phyloP scores from a whole-genome alignment of 2,113 vertebrate species.

The Heliornis fulica region DNA sequence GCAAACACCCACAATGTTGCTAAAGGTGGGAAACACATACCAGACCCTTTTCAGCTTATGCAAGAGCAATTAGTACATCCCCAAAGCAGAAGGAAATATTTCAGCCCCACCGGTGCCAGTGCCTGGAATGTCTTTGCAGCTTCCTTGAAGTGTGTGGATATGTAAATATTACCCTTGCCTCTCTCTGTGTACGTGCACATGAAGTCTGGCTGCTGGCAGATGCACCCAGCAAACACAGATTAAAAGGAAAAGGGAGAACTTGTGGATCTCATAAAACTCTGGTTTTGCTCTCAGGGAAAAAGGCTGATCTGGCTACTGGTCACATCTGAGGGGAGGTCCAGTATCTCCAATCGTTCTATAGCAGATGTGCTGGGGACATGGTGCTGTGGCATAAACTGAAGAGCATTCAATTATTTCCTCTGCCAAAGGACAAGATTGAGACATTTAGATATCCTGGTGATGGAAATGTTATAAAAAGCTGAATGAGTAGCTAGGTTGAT shows the following conservation, averaged over 20 bases:
- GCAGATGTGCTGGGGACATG: neutral
- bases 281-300: neutral
- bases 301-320: neutral
- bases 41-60: neutral
- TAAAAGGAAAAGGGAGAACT: neutral
- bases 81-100: neutral
- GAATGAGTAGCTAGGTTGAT: neutral
- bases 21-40: neutral
- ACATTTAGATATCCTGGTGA: neutral
- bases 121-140: neutral
- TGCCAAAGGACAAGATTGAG: neutral
- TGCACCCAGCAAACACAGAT: neutral
- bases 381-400: neutral
- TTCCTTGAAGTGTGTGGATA: neutral
- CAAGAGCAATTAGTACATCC: neutral
- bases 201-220: neutral
- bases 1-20: neutral
- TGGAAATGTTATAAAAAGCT: neutral
- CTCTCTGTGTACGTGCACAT: neutral
- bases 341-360: neutral
- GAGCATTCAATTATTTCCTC: neutral
- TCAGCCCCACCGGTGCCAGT: rapidly evolving
- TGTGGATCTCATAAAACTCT: neutral
- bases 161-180: neutral
- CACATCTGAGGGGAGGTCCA: neutral